phyloP scores from a whole-genome alignment of 2,888 invertebrate genomes.

The Idaea straminata region DNA sequence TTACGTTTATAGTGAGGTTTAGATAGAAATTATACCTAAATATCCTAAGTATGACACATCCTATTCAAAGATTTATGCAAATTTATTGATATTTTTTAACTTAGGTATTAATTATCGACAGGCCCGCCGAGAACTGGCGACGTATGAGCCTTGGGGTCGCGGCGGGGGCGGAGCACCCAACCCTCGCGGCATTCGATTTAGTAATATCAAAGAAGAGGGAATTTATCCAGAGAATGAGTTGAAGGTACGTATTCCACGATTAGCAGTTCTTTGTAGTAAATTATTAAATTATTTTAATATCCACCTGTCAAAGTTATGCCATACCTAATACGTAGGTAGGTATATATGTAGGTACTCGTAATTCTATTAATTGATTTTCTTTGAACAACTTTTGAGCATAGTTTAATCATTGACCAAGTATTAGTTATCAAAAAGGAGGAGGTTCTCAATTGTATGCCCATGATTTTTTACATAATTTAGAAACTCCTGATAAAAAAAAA shows the following conservation, averaged over 20 bases:
- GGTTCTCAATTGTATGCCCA: too few species aligned
- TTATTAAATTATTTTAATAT: not conserved
- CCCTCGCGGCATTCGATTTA: constrained; percentile 81
- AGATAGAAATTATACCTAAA: too few species aligned
- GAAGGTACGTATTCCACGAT: constrained; percentile 41
- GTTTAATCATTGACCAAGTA: too few species aligned
- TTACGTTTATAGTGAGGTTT: too few species aligned
- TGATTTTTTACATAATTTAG: too few species aligned
- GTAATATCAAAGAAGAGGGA: constrained; percentile 84
- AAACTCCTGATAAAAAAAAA: too few species aligned
- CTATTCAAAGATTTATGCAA: too few species aligned
- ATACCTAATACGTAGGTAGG: not conserved
- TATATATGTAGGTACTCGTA: not conserved
- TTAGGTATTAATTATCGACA: constrained; percentile 32
- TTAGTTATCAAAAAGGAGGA: too few species aligned
- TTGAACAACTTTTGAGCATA: constrained; percentile 2
- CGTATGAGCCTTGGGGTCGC: constrained; percentile 89
- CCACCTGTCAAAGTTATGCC: not conserved
- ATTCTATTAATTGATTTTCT: not conserved
- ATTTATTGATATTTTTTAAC: too few species aligned
- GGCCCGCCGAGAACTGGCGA: constrained; percentile 84
- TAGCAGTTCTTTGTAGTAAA: not conserved
- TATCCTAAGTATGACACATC: too few species aligned
- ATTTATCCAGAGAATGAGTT: constrained; percentile 82
- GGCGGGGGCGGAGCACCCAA: constrained; percentile 88